These are phyloP conservation scores for Siderastrea siderea DNA, from an alignment of 92 coral and sea anemone genomes.

Conservation along the genomic window DNA sequence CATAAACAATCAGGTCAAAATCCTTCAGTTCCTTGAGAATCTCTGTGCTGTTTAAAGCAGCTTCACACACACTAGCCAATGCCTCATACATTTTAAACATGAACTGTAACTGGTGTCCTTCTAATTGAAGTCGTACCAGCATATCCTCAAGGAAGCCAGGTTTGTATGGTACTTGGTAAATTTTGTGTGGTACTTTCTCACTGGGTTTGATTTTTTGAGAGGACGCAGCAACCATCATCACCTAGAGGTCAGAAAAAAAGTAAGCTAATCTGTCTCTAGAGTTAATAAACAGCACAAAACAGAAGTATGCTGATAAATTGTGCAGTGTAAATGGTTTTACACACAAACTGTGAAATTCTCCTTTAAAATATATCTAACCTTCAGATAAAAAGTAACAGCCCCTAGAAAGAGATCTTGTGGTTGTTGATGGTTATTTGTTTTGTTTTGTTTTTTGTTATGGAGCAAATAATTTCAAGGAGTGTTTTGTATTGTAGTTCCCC, in stretches of 20 bases:
- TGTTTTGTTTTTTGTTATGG: no score
- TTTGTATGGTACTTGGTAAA: conserved; percentile 70
- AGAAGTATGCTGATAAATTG: no score
- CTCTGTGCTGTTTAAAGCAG: conserved; percentile 16
- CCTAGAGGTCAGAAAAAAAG: conserved; percentile 14
- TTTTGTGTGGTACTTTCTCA: conserved; percentile 50
- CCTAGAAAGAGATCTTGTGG: no score
- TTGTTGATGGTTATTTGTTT: no score
- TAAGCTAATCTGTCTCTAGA: no score
- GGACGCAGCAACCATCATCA: conserved; percentile 53
- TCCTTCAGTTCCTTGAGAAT: conserved; percentile 28
- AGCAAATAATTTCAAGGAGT: no score
- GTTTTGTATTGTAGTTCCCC: no score
- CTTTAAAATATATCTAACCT: no score
- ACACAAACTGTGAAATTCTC: no score
- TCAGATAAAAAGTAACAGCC: no score
- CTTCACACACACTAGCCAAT: conserved; percentile 5
- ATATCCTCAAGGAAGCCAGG: conserved; percentile 48
- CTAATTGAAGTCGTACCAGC: background rate
- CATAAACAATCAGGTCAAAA: conserved; percentile 41
- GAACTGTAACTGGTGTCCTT: conserved; percentile 15
- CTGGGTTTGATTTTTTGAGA: conserved; percentile 45
- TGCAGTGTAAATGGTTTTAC: no score
- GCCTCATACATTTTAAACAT: background rate
- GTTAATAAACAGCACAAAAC: no score